These are phyloP conservation scores for Eustalomyia histrio DNA, from an alignment of 2,888 invertebrate species.

Conservation along the genomic window DNA sequence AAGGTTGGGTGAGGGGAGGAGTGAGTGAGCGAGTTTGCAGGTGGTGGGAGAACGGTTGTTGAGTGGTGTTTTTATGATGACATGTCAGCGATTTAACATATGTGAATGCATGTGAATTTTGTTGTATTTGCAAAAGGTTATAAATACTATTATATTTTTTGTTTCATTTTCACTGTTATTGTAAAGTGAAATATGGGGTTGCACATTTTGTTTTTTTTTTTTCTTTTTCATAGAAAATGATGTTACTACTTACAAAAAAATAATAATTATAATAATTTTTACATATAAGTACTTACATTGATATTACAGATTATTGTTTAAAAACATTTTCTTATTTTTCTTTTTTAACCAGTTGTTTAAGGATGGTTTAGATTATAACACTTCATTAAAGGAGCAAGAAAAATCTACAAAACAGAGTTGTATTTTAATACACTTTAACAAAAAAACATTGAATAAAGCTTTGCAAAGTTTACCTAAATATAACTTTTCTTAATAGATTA, in stretches of 20 bases:
- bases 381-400: background rate
- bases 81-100: background rate
- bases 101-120: background rate
- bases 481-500: too few species aligned
- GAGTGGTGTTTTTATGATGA: background rate
- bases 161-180: background rate
- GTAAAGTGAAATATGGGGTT: conserved; percentile 29
- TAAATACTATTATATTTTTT: conserved; percentile 14
- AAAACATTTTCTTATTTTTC: conserved; percentile 26
- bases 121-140: conserved; percentile 17
- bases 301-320: conserved; percentile 34
- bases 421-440: too few species aligned
- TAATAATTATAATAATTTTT: conserved; percentile 35
- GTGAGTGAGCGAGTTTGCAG: too few species aligned
- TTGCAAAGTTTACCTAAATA: too few species aligned
- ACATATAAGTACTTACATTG: conserved; percentile 59
- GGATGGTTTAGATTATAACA: background rate
- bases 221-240: conserved; percentile 13
- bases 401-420: too few species aligned
- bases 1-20: too few species aligned
- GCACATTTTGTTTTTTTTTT: conserved; percentile 24
- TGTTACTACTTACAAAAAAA: conserved; percentile 39
- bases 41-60: background rate
- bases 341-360: conserved; percentile 13
- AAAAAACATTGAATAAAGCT: too few species aligned